Base-by-base conservation (phyloP, 64 coral and sea anemone species). In the Pocillopora damicornis region DNA sequence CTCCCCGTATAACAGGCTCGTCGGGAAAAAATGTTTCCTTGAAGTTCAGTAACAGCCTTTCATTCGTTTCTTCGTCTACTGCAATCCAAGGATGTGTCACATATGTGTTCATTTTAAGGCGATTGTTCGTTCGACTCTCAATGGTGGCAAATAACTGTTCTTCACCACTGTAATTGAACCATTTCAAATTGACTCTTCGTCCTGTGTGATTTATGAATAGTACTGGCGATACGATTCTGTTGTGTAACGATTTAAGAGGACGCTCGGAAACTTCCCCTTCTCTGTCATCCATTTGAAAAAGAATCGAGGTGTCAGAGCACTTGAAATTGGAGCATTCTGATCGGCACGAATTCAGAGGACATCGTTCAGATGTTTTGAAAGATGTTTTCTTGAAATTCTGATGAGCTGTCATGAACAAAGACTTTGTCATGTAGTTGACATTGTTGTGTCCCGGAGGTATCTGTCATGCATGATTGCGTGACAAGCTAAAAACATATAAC, bases 11-110 rank as follows among this genome's bases (percentile, higher is more conserved):
- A 26, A 80, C 92, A 17, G 94, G 94, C 82, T 90, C 37, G 61
- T n/a, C 60, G 13, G 94, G 94, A 83, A 93, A 90, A 77, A 74
- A 96, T 18, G 81, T 63, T 35, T 90, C 73, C 0, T 45, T 89
- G 68, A 96, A 96, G 90, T 96, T 96, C 71, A 96, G 79, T 59
- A 96, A 75, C 65, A 96, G 69, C 82, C 84, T 88, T 62, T 93
- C 88, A 64, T 76, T 93, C 64, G 87, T 96, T 67, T 93, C 23
- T 57, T 87, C 45, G 60, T 96, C 94, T 13, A 81, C 78, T 57
- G 94, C 94, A 68, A 89, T 92, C 94, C 94, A 96, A 22, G 94
- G 94, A 74, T 96, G 94, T 11, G 94, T 90, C 30, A 96, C 91
- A 71, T 76, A 96, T 5, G 94, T 96, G 79, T 96, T 90, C 2